Evolutionary conservation across 2,797 vertebrate species (phyloP).

Genomic region (Rhinoraja longicauda): DNA sequence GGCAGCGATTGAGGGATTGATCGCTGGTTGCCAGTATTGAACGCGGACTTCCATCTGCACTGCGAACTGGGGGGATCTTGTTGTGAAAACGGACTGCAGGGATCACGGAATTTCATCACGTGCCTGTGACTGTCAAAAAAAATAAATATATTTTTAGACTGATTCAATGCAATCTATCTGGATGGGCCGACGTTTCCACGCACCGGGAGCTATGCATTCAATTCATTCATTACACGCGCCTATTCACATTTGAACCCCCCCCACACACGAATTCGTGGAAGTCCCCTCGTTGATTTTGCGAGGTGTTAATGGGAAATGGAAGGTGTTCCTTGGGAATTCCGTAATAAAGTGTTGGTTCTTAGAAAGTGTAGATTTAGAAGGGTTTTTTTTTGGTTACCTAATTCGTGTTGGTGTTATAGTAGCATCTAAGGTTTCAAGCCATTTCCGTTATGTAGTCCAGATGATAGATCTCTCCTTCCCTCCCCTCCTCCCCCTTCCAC

Average conservation of each 20-base stretch:
- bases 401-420: neutral
- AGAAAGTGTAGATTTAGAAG: neutral
- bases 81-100: neutral
- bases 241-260: too few species aligned
- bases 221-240: neutral
- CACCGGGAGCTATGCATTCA: neutral
- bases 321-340: neutral
- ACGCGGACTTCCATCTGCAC: neutral
- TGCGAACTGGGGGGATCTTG: neutral
- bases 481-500: too few species aligned
- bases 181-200: neutral
- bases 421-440: too few species aligned
- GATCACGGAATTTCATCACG: neutral
- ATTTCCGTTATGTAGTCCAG: too few species aligned
- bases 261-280: too few species aligned
- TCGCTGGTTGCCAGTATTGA: neutral
- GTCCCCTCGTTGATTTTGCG: neutral
- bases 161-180: neutral
- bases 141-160: too few species aligned
- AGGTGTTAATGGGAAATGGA: neutral
- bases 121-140: too few species aligned
- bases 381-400: neutral
- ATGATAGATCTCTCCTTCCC: neutral
- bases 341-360: neutral
- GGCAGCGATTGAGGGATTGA: neutral